These are phyloP conservation scores for Cheracebus regulus DNA, from an alignment of 2,797 vertebrate species.

Conservation along the genomic window DNA sequence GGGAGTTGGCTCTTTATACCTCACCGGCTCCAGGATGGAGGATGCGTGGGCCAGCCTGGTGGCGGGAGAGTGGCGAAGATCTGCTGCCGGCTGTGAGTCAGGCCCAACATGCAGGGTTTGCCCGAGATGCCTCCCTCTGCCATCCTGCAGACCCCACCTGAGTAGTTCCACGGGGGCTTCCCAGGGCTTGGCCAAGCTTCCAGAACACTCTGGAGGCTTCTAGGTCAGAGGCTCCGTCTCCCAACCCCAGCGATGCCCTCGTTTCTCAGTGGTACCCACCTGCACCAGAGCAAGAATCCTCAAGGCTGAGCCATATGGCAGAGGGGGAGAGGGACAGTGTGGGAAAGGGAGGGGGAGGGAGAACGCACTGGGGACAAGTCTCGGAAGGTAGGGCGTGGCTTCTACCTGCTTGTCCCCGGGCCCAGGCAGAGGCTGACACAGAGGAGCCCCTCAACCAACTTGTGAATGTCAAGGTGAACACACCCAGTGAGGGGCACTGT, in stretches of 20 bases:
- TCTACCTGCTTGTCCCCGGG: background rate
- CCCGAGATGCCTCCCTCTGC: background rate
- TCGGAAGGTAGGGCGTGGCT: background rate
- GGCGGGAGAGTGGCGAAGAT: background rate
- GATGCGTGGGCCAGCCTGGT: background rate
- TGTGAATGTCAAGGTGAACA: no score
- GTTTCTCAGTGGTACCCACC: background rate
- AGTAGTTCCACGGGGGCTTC: background rate
- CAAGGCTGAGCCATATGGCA: background rate
- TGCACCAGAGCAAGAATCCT: background rate
- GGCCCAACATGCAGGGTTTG: rapidly evolving
- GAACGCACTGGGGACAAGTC: rapidly evolving
- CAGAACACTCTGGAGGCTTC: background rate
- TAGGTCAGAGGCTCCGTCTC: background rate
- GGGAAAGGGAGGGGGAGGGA: background rate
- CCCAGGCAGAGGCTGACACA: background rate
- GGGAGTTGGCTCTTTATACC: rapidly evolving
- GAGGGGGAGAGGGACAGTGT: background rate
- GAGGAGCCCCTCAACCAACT: background rate
- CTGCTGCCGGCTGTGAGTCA: background rate
- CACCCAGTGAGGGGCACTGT: rapidly evolving
- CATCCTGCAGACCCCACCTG: background rate
- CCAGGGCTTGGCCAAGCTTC: background rate
- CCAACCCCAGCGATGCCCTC: rapidly evolving
- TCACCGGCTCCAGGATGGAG: rapidly evolving